A percentile compares a stretch with the other conserved stretches of the same genome.
Conservation (phyloP, 2,888 invertebrate species). For the Cinara cedri region DNA sequence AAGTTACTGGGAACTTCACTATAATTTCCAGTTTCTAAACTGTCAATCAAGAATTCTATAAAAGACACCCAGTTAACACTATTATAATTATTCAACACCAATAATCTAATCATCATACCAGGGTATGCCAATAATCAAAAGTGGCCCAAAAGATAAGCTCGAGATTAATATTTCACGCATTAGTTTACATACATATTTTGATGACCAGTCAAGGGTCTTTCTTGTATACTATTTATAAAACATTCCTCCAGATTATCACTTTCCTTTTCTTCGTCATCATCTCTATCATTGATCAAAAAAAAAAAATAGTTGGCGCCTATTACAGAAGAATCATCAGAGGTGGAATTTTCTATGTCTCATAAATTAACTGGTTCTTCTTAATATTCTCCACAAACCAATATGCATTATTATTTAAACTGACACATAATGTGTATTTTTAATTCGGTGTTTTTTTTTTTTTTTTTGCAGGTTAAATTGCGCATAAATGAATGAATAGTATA, state of each 20-base stretch:
- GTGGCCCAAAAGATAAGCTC: not conserved
- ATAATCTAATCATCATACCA: not conserved
- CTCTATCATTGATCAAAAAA: not conserved
- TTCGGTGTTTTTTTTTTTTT: constrained; percentile 66
- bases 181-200: too few species aligned
- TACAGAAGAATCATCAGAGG: too few species aligned
- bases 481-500: constrained; percentile 67
- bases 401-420: too few species aligned
- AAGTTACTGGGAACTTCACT: not conserved
- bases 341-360: not conserved
- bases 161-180: too few species aligned
- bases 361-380: not conserved
- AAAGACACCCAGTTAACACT: not conserved
- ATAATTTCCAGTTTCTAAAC: not conserved
- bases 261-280: not conserved
- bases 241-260: not conserved
- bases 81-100: not conserved
- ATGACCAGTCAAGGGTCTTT: constrained; percentile 26
- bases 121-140: constrained; percentile 10
- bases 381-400: not conserved
- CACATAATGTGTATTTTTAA: constrained; percentile 62
- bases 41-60: not conserved
- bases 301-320: too few species aligned
- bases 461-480: constrained; percentile 67
- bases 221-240: constrained; percentile 29